phyloP scores from a whole-genome alignment of 1,140 invertebrate species.

The Rhopalosiphum maidis region DNA sequence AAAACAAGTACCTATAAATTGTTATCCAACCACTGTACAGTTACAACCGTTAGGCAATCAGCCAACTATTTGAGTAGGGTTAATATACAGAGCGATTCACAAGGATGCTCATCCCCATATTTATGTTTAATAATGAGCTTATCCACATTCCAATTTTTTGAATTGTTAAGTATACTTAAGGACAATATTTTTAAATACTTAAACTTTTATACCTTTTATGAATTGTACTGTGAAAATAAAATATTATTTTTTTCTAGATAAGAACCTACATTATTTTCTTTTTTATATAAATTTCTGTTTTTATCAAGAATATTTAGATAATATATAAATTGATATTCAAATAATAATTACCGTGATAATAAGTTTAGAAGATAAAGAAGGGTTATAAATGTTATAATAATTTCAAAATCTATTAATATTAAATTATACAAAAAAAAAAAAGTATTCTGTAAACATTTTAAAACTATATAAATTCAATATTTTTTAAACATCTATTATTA shows the following conservation, averaged over 20 bases:
- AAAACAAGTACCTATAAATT: conserved; percentile 25
- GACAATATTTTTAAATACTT: no score
- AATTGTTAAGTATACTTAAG: neutral
- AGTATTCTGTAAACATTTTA: neutral
- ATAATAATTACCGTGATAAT: no score
- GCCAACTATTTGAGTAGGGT: neutral
- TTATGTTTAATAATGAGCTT: neutral
- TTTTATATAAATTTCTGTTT: no score
- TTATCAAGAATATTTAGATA: no score
- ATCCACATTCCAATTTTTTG: neutral
- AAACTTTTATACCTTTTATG: no score
- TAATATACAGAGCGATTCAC: conserved; percentile 2
- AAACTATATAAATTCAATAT: neutral
- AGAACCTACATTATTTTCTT: no score
- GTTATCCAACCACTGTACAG: neutral
- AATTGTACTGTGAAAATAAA: no score
- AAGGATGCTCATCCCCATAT: neutral
- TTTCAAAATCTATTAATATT: neutral
- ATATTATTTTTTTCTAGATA: no score
- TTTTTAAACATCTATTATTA: no score
- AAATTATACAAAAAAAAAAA: neutral
- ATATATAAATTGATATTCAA: no score
- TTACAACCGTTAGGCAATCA: neutral
- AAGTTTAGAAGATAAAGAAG: no score
- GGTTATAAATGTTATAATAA: neutral